These are phyloP conservation scores for Epinephelus fuscoguttatus DNA, from an alignment of 2,113 vertebrate species.

Conservation along the genomic window DNA sequence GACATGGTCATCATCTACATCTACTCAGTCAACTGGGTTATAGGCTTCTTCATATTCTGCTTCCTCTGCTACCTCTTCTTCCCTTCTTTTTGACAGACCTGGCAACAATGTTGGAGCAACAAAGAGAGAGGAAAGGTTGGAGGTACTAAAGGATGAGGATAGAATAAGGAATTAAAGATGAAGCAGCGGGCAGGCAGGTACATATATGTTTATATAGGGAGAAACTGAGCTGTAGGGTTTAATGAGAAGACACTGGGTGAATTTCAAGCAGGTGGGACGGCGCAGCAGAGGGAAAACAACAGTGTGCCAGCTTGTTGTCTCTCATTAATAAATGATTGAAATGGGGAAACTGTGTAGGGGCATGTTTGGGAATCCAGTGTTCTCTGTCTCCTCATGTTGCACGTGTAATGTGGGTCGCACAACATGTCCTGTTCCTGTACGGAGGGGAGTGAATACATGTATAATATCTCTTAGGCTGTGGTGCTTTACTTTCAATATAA, in stretches of 20 bases:
- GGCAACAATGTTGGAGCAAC: neutral
- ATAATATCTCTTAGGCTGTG: neutral
- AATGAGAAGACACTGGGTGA: conserved; percentile 29
- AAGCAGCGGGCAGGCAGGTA: neutral
- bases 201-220: neutral
- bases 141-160: neutral
- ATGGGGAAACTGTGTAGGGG: conserved; percentile 39
- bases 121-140: conserved; percentile 1
- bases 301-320: conserved; percentile 47
- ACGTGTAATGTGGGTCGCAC: conserved; percentile 30
- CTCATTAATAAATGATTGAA: conserved; percentile 68
- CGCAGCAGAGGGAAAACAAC: conserved; percentile 33
- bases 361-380: conserved; percentile 40
- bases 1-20: conserved; percentile 97
- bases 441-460: neutral
- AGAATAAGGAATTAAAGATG: conserved; percentile 2
- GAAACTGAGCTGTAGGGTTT: conserved; percentile 15
- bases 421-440: conserved; percentile 11
- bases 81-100: conserved; percentile 74
- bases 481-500: neutral
- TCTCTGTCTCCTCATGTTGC: conserved; percentile 41
- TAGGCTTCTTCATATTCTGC: conserved; percentile 94
- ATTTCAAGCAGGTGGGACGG: conserved; percentile 42
- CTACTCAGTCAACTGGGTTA: conserved; percentile 96
- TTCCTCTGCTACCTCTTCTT: conserved; percentile 94